A percentile compares a stretch with the other conserved stretches of the same genome.
Conservation (phyloP, 1,140 invertebrate genomes). For the Drosophila bocki region DNA sequence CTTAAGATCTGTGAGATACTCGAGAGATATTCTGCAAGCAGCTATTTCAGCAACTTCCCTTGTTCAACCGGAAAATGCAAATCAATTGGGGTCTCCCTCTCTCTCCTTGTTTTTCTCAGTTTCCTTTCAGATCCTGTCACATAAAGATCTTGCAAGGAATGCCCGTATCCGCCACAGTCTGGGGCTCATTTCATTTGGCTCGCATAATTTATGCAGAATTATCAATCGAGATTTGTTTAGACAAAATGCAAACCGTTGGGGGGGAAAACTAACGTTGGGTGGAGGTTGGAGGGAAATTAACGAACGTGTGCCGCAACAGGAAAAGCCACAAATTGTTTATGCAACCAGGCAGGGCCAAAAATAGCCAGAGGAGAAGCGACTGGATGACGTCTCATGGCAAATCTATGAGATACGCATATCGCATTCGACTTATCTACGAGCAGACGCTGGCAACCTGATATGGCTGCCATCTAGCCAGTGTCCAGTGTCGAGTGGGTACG, state of each 20-base stretch:
- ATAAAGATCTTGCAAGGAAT: constrained; percentile 57
- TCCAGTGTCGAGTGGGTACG: constrained; percentile 20
- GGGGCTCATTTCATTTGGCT: constrained; percentile 65
- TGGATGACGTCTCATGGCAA: constrained; percentile 50
- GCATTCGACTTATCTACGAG: constrained; percentile 80
- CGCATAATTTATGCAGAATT: constrained; percentile 77
- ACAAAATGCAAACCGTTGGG: constrained; percentile 56
- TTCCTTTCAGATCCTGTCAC: constrained; percentile 57
- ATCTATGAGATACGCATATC: constrained; percentile 83
- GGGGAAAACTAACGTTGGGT: constrained; percentile 14
- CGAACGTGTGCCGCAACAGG: constrained; percentile 58
- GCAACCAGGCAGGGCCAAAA: constrained; percentile 64
- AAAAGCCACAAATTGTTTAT: constrained; percentile 78
- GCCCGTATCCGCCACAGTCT: constrained; percentile 53
- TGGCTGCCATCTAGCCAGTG: constrained; percentile 46
- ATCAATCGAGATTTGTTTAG: constrained; percentile 78
- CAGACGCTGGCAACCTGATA: constrained; percentile 63
- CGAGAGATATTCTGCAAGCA: constrained; percentile 17
- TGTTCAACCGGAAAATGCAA: constrained; percentile 60
- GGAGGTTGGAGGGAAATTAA: constrained; percentile 16
- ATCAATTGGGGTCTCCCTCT: constrained; percentile 40
- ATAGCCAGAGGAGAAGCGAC: constrained; percentile 49
- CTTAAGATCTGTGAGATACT: constrained; percentile 19
- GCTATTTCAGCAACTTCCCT: constrained; percentile 29
- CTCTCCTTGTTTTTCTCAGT: constrained; percentile 6